Evolutionary conservation across 1,140 invertebrate genomes (phyloP).

Genomic region (Apis mellifera): Amel_HAv3.1 CM009931.2:17257501-17258000

Average conservation of each 20-base stretch:
- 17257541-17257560: too few relatives aligned
- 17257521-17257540: neutral
- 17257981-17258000: neutral
- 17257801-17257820: neutral
- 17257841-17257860: slow-evolving; percentile 1
- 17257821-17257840: slow-evolving; percentile 7
- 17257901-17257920: slow-evolving; percentile 4
- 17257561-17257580: too few relatives aligned
- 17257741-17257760: neutral
- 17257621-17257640: too few relatives aligned
- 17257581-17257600: too few relatives aligned
- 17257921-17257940: slow-evolving; percentile 26
- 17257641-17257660: neutral
- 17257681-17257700: too few relatives aligned
- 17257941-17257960: slow-evolving; percentile 29
- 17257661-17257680: too few relatives aligned
- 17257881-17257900: slow-evolving; percentile 16
- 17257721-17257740: neutral
- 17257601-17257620: too few relatives aligned
- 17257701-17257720: neutral
- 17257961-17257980: slow-evolving; percentile 5
- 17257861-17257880: slow-evolving; percentile 23
- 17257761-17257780: neutral
- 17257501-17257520: neutral
- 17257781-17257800: neutral